Base-by-base conservation (phyloP, 2,797 vertebrate genomes). In the Girardinus metallicus region DNA sequence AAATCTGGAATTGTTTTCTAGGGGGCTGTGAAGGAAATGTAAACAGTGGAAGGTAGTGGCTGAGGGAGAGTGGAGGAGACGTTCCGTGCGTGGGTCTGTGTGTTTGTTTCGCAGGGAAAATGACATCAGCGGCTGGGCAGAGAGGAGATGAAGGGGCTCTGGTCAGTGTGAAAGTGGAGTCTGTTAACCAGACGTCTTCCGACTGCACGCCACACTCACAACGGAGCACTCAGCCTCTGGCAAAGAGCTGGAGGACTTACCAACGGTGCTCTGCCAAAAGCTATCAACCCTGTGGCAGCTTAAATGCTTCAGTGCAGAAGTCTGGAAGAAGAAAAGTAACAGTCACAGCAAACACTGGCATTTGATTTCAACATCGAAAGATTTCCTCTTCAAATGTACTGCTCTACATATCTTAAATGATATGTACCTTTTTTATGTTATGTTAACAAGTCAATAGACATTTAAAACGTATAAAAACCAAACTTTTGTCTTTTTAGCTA, bases 1-100 rank as follows among this genome's bases (percentile, higher is more conserved):
- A 89, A 85, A 92, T 94, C 95, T 95, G 94, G 91, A 90, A 93
- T 94, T 95, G 95, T 94, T 95, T 94, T 94, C 93, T 92, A 34
- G 91, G 88, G 90, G 89, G 83, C 82, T 84, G 88, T 85, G 90
- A 85, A 86, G 87, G 90, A 95, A 95, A 93, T 92, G 93, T 95
- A 96, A 96, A 96, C 94, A 95, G 87, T 85, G 94, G 93, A 94
- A 95, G 90, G 93, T 86, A 91, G 92, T 79, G 91, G 91, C 91
- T 89, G 85, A 91, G 87, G 88, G 86, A 92, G 94, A 94, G 89
- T 89, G 91, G 87, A 92, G 75, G 87, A 91, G 90, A 89, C 83
- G 76, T 87, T 86, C 78, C 81, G 83, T 87, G 86, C 46, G 34
- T 90, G 79, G 82, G 87, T 88, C 80, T 91, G 85, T 87, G 81